Percentiles rank a stretch among this genome's conserved stretches.
These are phyloP conservation scores for Cassiopea andromeda DNA, from an alignment of 30 jellyfish, hydroid and myxozoan species.

Conservation along the genomic window DNA sequence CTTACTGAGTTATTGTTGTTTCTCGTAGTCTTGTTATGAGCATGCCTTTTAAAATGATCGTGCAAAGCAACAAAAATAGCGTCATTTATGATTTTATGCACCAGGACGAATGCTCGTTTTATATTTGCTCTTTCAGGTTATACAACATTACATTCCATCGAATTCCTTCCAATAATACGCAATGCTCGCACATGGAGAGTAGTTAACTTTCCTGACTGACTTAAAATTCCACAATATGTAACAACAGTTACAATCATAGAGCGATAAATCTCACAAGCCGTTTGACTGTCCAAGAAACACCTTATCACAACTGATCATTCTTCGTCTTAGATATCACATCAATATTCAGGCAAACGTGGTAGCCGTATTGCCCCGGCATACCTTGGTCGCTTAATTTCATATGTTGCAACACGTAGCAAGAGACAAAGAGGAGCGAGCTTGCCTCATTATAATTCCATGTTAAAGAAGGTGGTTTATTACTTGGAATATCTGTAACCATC, in stretches of 20 bases:
- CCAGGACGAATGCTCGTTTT: slow-evolving; percentile 43
- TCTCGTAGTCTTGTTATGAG: slow-evolving; percentile 51
- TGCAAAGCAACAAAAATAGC: slow-evolving; percentile 32
- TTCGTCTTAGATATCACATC: too few species aligned
- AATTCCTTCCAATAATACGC: slow-evolving; percentile 15
- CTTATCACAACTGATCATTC: too few species aligned
- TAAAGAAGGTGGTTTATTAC: too few species aligned
- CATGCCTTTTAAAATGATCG: slow-evolving; percentile 37
- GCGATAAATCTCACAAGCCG: slow-evolving; percentile 25
- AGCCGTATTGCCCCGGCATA: too few species aligned
- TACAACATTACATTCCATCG: slow-evolving; percentile 40
- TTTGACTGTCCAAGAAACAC: slow-evolving; percentile 34
- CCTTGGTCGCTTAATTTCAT: too few species aligned
- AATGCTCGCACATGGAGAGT: slow-evolving; percentile 44
- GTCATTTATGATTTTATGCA: slow-evolving; percentile 23
- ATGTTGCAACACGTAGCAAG: too few species aligned
- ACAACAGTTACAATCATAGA: not conserved
- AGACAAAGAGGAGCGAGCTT: too few species aligned
- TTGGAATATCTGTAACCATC: too few species aligned
- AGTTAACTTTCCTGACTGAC: slow-evolving; percentile 36
- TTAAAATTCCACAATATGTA: slow-evolving; percentile 32
- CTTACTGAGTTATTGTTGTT: slow-evolving; percentile 45
- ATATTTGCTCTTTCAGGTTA: slow-evolving; percentile 37
- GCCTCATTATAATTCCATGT: too few species aligned
- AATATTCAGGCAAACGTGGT: too few species aligned